A percentile compares a stretch with the other conserved stretches of the same genome.
phyloP scores from a whole-genome alignment of 2,797 vertebrate species.

The Anguilla marmorata region DNA sequence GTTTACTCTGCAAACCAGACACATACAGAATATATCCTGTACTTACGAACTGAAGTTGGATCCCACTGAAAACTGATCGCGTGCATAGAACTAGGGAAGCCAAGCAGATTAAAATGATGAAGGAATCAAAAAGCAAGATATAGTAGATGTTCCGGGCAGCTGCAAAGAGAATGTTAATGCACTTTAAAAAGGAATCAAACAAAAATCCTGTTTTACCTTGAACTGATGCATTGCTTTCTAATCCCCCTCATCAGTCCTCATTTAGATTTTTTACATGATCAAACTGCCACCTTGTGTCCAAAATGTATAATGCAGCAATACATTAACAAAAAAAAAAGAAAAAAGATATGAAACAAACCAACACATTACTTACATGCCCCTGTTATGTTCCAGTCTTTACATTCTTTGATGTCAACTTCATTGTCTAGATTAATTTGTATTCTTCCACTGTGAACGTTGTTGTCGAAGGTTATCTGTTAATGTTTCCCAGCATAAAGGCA shows the following conservation, averaged over 20 bases:
- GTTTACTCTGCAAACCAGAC: background rate
- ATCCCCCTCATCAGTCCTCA: conserved; percentile 88
- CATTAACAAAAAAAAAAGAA: conserved; percentile 58
- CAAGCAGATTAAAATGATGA: conserved; percentile 83
- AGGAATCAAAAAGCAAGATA: conserved; percentile 82
- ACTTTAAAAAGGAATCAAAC: background rate
- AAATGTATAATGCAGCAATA: conserved; percentile 70
- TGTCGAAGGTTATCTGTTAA: conserved; percentile 86
- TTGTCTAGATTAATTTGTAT: conserved; percentile 85
- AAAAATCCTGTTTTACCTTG: background rate
- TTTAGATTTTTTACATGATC: conserved; percentile 90
- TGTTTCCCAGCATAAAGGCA: background rate
- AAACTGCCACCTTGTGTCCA: conserved; percentile 75
- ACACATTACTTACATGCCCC: conserved; percentile 79
- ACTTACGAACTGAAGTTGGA: conserved; percentile 85
- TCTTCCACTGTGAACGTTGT: conserved; percentile 88
- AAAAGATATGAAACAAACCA: background rate
- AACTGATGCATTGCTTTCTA: conserved; percentile 33
- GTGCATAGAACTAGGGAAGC: conserved; percentile 82
- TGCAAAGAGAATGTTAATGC: conserved; percentile 45
- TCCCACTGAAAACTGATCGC: conserved; percentile 81
- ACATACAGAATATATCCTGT: conserved; percentile 28
- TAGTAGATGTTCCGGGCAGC: conserved; percentile 85
- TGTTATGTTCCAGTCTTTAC: conserved; percentile 86
- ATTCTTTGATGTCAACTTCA: conserved; percentile 83